A percentile compares a stretch with the other conserved stretches of the same genome.
These are phyloP conservation scores for Gandaritis pyraliata DNA, from an alignment of 2,888 invertebrate species.

Conservation along the genomic window DNA sequence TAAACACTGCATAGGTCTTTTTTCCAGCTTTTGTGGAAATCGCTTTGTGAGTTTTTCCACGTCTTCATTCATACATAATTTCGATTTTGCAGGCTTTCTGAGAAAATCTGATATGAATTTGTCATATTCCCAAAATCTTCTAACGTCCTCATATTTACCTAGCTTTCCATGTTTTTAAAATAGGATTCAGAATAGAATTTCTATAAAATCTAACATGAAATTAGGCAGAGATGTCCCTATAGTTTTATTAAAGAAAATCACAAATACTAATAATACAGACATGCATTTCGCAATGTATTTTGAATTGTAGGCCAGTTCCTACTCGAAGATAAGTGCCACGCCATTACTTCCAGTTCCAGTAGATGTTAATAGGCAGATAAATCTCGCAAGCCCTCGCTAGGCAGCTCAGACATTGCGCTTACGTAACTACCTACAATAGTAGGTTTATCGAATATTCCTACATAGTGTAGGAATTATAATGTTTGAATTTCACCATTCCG, in stretches of 20 bases:
- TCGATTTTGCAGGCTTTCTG: not conserved
- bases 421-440: constrained; percentile 13
- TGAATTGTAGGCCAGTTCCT: constrained; percentile 63
- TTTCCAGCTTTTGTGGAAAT: constrained; percentile 25
- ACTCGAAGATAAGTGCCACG: constrained; percentile 51
- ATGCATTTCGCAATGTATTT: constrained; percentile 45
- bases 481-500: too few relatives aligned
- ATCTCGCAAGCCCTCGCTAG: constrained; percentile 33
- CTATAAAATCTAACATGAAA: not conserved
- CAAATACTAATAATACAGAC: constrained; percentile 3
- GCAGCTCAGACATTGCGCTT: constrained; percentile 21
- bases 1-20: constrained; percentile 43
- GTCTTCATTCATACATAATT: constrained; percentile 13
- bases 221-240: not conserved
- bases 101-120: constrained; percentile 4
- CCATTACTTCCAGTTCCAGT: constrained; percentile 44
- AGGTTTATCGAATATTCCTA: not conserved
- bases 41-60: constrained; percentile 7
- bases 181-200: too few relatives aligned
- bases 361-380: constrained; percentile 42
- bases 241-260: not conserved
- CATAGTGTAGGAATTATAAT: too few relatives aligned
- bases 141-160: too few relatives aligned
- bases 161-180: too few relatives aligned
- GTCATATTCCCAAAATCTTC: not conserved